A percentile compares a stretch with the other conserved stretches of the same genome.
phyloP scores from a whole-genome alignment of 2,888 invertebrate genomes.

The Tribolium freemani region DNA sequence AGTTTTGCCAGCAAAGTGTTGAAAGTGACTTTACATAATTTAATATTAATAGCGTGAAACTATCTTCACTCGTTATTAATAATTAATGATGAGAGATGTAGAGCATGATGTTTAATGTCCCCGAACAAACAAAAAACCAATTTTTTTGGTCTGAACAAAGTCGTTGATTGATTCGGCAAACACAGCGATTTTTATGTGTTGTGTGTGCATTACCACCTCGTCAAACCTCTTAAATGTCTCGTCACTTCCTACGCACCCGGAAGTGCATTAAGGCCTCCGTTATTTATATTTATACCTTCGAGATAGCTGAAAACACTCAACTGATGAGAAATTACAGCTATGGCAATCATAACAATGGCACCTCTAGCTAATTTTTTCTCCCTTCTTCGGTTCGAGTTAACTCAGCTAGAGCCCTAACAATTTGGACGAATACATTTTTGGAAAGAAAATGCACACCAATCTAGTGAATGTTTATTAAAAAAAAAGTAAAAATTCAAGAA shows the following conservation, averaged over 20 bases:
- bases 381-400: constrained; percentile 11
- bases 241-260: constrained; percentile 44
- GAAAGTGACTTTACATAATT: not conserved
- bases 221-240: constrained; percentile 45
- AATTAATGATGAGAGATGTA: not conserved
- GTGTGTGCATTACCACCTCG: constrained; percentile 39
- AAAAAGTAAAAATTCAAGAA: too few relatives aligned
- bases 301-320: constrained; percentile 34
- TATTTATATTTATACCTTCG: constrained; percentile 38
- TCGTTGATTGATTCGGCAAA: constrained; percentile 53
- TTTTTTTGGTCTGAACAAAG: too few relatives aligned
- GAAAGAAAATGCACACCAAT: too few relatives aligned
- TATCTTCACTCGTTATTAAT: not conserved
- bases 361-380: not conserved
- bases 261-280: constrained; percentile 48
- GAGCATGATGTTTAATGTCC: not conserved
- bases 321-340: constrained; percentile 36
- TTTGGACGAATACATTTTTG: too few relatives aligned
- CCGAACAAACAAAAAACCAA: not conserved
- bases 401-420: too few relatives aligned
- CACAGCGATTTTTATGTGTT: constrained; percentile 45
- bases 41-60: not conserved
- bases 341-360: constrained; percentile 15
- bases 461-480: too few relatives aligned
- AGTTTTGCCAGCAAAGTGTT: not conserved